Evolutionary conservation across 1,140 invertebrate species (phyloP).

Genomic region (Drosophila sp.): DNA sequence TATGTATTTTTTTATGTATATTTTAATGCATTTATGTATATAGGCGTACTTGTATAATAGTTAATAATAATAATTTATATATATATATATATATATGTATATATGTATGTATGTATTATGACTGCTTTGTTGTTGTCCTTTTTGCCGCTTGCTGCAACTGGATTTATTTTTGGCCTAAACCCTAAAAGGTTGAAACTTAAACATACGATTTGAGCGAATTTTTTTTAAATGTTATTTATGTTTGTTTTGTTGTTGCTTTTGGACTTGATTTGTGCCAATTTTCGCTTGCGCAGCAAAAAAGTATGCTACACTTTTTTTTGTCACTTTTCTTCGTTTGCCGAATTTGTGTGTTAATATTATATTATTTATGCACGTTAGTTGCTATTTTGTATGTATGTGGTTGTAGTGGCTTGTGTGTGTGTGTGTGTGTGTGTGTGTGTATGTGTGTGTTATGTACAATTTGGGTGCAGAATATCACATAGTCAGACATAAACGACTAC

Average conservation of each 20-base stretch:
- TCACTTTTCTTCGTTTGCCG: too few relatives aligned
- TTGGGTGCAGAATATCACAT: constrained; percentile 77
- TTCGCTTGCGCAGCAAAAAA: constrained; percentile 18
- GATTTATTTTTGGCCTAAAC: constrained; percentile 48
- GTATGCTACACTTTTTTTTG: neutral
- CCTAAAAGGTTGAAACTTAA: constrained; percentile 74
- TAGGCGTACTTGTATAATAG: constrained; percentile 53
- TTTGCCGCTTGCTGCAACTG: constrained; percentile 5
- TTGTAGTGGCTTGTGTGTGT: neutral
- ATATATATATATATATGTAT: constrained; percentile 39
- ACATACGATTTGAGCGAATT: constrained; percentile 65
- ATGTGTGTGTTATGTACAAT: constrained; percentile 53
- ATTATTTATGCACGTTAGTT: constrained; percentile 5
- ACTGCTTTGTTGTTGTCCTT: constrained; percentile 37
- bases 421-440: constrained; percentile 36
- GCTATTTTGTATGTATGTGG: constrained; percentile 14
- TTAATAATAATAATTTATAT: constrained; percentile 34
- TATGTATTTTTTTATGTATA: constrained; percentile 58
- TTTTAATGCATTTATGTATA: constrained; percentile 49
- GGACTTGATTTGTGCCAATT: constrained; percentile 41
- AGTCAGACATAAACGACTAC: constrained; percentile 81
- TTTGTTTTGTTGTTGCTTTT: constrained; percentile 18
- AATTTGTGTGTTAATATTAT: neutral
- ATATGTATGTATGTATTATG: constrained; percentile 45
- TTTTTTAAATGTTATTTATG: constrained; percentile 7